These are phyloP conservation scores for Heliconius ismenius DNA, from an alignment of 2,888 invertebrate genomes.

Conservation along the genomic window DNA sequence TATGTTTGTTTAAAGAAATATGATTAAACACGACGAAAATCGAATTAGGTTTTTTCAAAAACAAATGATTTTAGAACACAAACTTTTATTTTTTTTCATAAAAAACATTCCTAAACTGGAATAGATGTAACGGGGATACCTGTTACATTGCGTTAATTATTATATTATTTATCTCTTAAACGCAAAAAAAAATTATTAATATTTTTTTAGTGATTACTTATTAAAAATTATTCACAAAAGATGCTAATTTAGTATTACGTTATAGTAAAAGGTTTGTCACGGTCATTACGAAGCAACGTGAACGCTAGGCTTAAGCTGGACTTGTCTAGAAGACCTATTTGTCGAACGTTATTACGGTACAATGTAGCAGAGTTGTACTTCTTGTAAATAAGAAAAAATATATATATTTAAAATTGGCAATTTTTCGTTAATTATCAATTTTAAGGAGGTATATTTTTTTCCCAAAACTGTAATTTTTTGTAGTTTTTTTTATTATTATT, in stretches of 20 bases:
- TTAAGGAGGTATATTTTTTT: too few species aligned
- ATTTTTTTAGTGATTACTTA: too few species aligned
- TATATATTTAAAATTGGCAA: background rate
- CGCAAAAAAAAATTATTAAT: too few species aligned
- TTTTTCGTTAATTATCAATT: background rate
- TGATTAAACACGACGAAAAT: background rate
- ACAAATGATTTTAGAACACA: too few species aligned
- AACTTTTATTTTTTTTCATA: too few species aligned
- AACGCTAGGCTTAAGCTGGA: conserved; percentile 20
- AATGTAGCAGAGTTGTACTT: background rate
- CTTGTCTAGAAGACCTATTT: conserved; percentile 27
- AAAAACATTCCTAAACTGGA: too few species aligned
- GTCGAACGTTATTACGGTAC: background rate
- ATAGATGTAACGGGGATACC: too few species aligned
- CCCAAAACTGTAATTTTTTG: background rate
- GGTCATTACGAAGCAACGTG: conserved; percentile 8
- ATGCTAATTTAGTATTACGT: too few species aligned
- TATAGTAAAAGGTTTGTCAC: conserved; percentile 8
- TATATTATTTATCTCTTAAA: too few species aligned
- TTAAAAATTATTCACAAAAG: too few species aligned
- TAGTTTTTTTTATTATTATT: too few species aligned
- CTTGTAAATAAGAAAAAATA: background rate
- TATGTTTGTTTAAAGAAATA: background rate
- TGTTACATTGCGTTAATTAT: too few species aligned
- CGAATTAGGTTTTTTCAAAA: background rate